Evolutionary conservation across 2,797 vertebrate species (phyloP).

Genomic region (Hydrophis major): DNA sequence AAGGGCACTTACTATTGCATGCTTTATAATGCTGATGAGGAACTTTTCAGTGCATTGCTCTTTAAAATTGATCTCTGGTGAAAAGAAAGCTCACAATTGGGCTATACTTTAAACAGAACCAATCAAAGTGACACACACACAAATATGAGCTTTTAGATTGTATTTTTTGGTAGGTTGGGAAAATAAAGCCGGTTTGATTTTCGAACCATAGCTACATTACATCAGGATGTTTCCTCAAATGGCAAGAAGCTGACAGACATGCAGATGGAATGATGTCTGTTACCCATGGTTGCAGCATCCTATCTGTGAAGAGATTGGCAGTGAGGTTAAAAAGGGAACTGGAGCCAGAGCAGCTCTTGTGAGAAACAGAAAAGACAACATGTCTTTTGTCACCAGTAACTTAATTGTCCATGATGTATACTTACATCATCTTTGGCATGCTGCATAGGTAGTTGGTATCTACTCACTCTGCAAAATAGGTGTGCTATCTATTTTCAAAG

Average conservation of each 20-base stretch:
- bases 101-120: not conserved
- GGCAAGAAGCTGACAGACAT: not conserved
- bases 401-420: not conserved
- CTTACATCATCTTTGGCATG: not conserved
- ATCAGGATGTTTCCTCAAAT: not conserved
- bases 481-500: not conserved
- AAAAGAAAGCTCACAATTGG: not conserved
- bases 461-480: not conserved
- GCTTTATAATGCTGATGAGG: slow-evolving; percentile 54
- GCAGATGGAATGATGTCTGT: not conserved
- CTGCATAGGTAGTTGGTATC: not conserved
- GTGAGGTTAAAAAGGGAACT: not conserved
- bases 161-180: not conserved
- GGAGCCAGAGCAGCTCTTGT: not conserved
- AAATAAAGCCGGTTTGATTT: not conserved
- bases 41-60: not conserved
- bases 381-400: not conserved
- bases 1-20: slow-evolving; percentile 36
- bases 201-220: not conserved
- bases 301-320: not conserved
- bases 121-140: not conserved
- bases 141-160: not conserved
- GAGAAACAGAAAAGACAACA: not conserved
- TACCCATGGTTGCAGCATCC: not conserved
- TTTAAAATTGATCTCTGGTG: not conserved